phyloP scores from a whole-genome alignment of 2,888 invertebrate genomes.

The Eulithis prunata region DNA sequence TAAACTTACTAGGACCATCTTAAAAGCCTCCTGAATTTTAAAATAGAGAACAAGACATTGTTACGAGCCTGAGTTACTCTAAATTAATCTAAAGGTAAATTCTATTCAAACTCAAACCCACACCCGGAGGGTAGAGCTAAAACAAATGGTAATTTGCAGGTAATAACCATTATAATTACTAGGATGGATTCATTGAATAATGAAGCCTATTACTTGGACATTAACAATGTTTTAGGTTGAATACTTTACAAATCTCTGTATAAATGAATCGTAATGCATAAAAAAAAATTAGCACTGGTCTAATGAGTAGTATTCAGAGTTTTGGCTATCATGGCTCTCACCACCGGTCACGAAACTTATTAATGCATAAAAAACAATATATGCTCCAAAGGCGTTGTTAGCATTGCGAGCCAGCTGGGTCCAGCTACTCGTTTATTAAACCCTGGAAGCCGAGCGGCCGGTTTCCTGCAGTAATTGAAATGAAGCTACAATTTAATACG shows the following conservation, averaged over 20 bases:
- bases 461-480: neutral
- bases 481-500: constrained; percentile 1
- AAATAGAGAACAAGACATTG: constrained; percentile 25
- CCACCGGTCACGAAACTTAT: too few species aligned
- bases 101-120: constrained; percentile 36
- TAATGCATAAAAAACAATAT: too few species aligned
- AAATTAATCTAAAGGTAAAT: constrained; percentile 38
- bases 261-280: neutral
- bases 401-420: too few species aligned
- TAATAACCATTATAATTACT: constrained; percentile 23
- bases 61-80: constrained; percentile 33
- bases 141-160: constrained; percentile 39
- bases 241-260: constrained; percentile 3
- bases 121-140: constrained; percentile 30
- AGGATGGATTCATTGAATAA: constrained; percentile 22
- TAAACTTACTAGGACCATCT: neutral
- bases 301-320: too few species aligned
- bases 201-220: constrained; percentile 19
- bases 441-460: neutral
- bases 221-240: constrained; percentile 19
- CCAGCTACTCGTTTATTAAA: neutral
- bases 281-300: neutral
- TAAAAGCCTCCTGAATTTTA: neutral
- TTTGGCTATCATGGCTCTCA: too few species aligned
- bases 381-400: too few species aligned